phyloP scores from a whole-genome alignment of 2,113 vertebrate species.

The Hippocampus mohnikei region DNA sequence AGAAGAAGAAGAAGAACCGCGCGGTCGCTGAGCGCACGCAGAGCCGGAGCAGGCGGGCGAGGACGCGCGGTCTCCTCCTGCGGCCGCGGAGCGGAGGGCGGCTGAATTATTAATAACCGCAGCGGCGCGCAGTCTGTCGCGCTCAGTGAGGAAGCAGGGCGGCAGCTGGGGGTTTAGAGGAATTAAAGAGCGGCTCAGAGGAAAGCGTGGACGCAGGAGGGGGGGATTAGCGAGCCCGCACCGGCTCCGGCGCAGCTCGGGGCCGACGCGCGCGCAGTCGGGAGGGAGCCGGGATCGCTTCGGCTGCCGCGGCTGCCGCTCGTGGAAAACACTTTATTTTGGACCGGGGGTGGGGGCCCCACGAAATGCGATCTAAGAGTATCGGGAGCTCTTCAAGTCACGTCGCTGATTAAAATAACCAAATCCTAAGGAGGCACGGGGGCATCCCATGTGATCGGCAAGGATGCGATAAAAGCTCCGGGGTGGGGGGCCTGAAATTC shows the following conservation, averaged over 20 bases:
- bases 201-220: slow-evolving; percentile 73
- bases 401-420: not conserved
- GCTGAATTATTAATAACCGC: slow-evolving; percentile 80
- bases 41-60: slow-evolving; percentile 23
- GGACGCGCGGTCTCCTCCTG: slow-evolving; percentile 51
- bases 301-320: slow-evolving; percentile 17
- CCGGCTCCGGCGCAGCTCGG: slow-evolving; percentile 65
- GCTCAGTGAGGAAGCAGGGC: slow-evolving; percentile 71
- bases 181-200: slow-evolving; percentile 79
- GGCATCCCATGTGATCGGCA: not conserved
- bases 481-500: not conserved
- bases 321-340: slow-evolving; percentile 31
- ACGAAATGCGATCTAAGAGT: not conserved
- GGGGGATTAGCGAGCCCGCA: slow-evolving; percentile 74
- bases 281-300: slow-evolving; percentile 19
- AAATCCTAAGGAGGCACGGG: not conserved
- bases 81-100: slow-evolving; percentile 56
- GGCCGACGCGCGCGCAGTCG: slow-evolving; percentile 30
- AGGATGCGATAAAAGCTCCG: not conserved
- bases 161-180: slow-evolving; percentile 79
- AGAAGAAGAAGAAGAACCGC: not conserved
- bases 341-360: not conserved
- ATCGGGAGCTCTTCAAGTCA: not conserved
- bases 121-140: slow-evolving; percentile 75
- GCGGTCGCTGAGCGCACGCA: not conserved